These are phyloP conservation scores for Odontomyia ornata DNA, from an alignment of 2,888 invertebrate genomes.

Conservation along the genomic window DNA sequence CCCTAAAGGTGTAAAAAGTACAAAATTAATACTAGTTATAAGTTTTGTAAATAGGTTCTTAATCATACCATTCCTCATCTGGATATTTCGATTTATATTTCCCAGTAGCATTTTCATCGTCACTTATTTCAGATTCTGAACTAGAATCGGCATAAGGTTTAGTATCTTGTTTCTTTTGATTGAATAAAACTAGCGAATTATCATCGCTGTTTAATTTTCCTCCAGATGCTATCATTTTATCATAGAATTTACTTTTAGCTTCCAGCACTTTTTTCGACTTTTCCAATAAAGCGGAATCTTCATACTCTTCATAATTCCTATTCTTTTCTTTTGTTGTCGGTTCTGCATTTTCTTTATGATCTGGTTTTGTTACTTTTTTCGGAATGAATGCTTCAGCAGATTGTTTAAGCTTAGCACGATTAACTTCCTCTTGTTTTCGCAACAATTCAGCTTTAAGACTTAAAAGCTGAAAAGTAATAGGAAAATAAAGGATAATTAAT, in stretches of 20 bases:
- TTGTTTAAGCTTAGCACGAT: conserved; percentile 70
- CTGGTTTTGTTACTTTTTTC: conserved; percentile 55
- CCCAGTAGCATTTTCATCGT: conserved; percentile 63
- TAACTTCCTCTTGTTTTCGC: conserved; percentile 85
- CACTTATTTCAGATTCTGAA: conserved; percentile 62
- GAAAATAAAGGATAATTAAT: too few species aligned
- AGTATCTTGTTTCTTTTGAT: conserved; percentile 62
- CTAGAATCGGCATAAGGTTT: conserved; percentile 50
- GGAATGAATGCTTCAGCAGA: conserved; percentile 67
- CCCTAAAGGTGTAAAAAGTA: conserved; percentile 70
- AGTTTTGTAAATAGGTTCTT: too few species aligned
- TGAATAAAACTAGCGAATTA: conserved; percentile 62
- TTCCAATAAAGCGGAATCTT: conserved; percentile 59
- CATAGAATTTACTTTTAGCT: conserved; percentile 64
- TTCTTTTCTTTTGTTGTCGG: conserved; percentile 59
- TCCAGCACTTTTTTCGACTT: conserved; percentile 64
- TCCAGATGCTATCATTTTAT: conserved; percentile 62
- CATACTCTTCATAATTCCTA: conserved; percentile 56
- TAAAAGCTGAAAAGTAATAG: conserved; percentile 68
- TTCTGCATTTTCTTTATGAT: conserved; percentile 55
- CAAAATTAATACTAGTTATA: too few species aligned
- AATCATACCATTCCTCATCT: conserved; percentile 69
- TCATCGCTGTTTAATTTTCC: conserved; percentile 62
- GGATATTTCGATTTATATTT: conserved; percentile 58
- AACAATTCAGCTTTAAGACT: conserved; percentile 89